Percentiles rank a stretch among this genome's conserved stretches.
Evolutionary conservation across 2,888 invertebrate genomes (phyloP).

Genomic region (Cheilosia scutellata): DNA sequence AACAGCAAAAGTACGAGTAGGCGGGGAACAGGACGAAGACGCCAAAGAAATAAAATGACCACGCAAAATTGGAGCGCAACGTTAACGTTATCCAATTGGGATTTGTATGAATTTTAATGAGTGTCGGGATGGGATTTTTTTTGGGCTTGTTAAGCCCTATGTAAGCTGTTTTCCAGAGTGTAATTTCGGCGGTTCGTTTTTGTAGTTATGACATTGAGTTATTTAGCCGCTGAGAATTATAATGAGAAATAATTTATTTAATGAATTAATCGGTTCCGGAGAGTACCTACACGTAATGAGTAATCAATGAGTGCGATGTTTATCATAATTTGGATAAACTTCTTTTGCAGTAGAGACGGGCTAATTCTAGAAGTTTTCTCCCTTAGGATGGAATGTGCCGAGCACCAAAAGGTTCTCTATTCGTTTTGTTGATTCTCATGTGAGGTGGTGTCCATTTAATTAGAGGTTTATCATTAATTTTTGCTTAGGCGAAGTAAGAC

Average conservation of each 20-base stretch:
- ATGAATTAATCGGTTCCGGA: constrained; percentile 70
- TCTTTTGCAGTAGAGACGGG: neutral
- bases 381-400: neutral
- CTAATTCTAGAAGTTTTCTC: neutral
- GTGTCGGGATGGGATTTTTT: constrained; percentile 40
- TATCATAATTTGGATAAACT: constrained; percentile 14
- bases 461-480: too few relatives aligned
- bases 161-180: constrained; percentile 64
- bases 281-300: constrained; percentile 40
- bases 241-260: constrained; percentile 71
- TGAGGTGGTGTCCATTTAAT: too few relatives aligned
- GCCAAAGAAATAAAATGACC: constrained; percentile 47
- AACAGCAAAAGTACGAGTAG: constrained; percentile 2
- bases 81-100: constrained; percentile 67
- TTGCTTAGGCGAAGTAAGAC: too few relatives aligned
- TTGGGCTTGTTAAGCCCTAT: constrained; percentile 65
- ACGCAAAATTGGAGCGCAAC: constrained; percentile 19
- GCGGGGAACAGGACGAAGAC: neutral
- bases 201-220: constrained; percentile 68
- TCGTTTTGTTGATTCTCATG: too few relatives aligned
- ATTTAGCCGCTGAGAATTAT: constrained; percentile 60
- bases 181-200: constrained; percentile 39
- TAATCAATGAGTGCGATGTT: constrained; percentile 54
- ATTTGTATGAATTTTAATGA: constrained; percentile 76
- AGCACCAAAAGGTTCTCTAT: too few relatives aligned